phyloP scores from a whole-genome alignment of 1,140 invertebrate genomes.

The Euwallacea similis region DNA sequence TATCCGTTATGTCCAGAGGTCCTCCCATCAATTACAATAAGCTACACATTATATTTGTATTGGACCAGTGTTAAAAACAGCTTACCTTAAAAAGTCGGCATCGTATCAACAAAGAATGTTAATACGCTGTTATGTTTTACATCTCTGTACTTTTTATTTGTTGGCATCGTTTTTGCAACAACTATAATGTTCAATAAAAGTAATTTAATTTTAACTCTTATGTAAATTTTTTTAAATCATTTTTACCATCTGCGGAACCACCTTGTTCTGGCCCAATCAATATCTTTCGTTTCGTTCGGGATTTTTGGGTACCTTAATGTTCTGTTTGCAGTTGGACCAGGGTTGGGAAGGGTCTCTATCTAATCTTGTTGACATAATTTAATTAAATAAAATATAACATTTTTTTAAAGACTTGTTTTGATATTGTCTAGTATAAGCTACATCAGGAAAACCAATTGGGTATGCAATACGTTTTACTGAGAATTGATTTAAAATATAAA shows the following conservation, averaged over 20 bases:
- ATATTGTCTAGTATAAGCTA: conserved; percentile 48
- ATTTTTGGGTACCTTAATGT: conserved; percentile 18
- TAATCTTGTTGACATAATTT: conserved; percentile 47
- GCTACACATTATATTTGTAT: conserved; percentile 47
- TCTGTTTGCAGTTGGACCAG: conserved; percentile 31
- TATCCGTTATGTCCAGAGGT: conserved; percentile 56
- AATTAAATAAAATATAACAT: conserved; percentile 46
- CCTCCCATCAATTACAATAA: conserved; percentile 51
- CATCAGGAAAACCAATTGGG: conserved; percentile 29
- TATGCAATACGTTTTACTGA: conserved; percentile 46
- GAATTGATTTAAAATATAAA: conserved; percentile 47
- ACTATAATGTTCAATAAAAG: conserved; percentile 46
- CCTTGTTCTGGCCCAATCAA: conserved; percentile 35
- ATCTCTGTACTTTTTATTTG: conserved; percentile 44
- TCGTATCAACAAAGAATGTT: conserved; percentile 41
- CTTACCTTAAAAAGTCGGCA: conserved; percentile 43
- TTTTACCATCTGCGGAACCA: conserved; percentile 41
- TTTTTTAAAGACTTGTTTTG: conserved; percentile 50
- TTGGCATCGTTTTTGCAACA: conserved; percentile 40
- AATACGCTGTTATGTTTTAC: conserved; percentile 45
- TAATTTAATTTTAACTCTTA: conserved; percentile 48
- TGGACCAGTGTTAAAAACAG: conserved; percentile 48
- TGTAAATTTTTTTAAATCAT: conserved; percentile 47
- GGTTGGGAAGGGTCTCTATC: conserved; percentile 41
- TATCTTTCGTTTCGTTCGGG: conserved; percentile 9